Base-by-base conservation (phyloP, 2,113 vertebrate species). In the Rattus rattus region DNA sequence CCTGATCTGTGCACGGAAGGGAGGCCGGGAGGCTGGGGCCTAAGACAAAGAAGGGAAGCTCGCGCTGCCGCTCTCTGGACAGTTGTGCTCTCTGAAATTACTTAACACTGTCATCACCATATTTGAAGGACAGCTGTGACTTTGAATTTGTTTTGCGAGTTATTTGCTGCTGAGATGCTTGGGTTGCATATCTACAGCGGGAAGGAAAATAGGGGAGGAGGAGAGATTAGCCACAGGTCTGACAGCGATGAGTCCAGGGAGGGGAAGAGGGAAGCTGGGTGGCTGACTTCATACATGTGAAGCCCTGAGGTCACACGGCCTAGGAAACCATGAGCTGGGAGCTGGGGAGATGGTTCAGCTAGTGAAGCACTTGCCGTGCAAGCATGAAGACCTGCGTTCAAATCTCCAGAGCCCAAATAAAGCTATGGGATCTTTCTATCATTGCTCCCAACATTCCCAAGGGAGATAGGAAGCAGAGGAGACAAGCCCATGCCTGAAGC, bases 91-190 rank as follows among this genome's bases (percentile, higher is more conserved):
- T 88, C 73, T 85, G 36, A 94, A 79, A 75, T 90, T 39, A 70
- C 91, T 79, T 49, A 36, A 56, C 67, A 86, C 24, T 20, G 47
- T 7, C n/a, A 49, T 77, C 65, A 83, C 4, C 65, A 49, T 65
- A 77, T 69, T 43, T 75, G 56, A 96, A 33, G 81, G 56, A n/a
- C 19, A 96, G 56, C 49, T 89, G 39, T 13, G n/a, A 92, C 54
- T 96, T 77, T 79, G 87, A 61, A 90, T 94, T 95, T 30, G 63
- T 63, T 81, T 76, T 77, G 83, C 70, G 30, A 22, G 26, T 94
- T 96, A 86, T 94, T 93, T 86, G 43, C 72, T 95, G 22, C 84
- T 92, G 88, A 86, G 90, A 65, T 93, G 85, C 63, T 95, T 93
- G 61, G 75, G 79, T 47, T 90, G 70, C 13, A 20, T 67, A 79